Conservation (phyloP, 2,797 vertebrate species). For the Dicrostonyx torquatus region DNA sequence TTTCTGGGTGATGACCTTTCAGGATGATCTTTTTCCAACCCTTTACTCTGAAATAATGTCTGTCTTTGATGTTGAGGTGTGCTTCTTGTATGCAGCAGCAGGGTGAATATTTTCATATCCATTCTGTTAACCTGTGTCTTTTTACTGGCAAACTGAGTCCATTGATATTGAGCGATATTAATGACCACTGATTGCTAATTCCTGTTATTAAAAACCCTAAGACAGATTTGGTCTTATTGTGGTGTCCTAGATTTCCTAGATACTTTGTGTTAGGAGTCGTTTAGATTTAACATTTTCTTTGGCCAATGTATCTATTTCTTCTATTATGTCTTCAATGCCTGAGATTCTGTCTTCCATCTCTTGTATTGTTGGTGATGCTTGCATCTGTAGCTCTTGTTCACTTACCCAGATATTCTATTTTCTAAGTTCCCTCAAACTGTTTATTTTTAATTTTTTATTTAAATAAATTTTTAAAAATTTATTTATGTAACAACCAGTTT, state of each 20-base stretch:
- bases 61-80: background rate
- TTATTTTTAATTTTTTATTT: background rate
- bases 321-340: background rate
- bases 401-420: background rate
- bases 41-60: background rate
- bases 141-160: background rate
- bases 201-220: background rate
- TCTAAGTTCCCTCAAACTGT: background rate
- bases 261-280: background rate
- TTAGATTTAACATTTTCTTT: too few relatives aligned
- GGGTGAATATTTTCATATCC: background rate
- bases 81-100: background rate
- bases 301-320: background rate
- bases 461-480: background rate
- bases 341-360: background rate
- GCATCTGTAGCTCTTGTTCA: too few relatives aligned
- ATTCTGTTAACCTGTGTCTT: background rate
- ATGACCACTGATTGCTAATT: background rate
- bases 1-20: background rate
- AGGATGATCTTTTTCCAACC: background rate
- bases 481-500: too few relatives aligned
- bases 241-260: background rate
- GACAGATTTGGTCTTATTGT: background rate
- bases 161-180: background rate
- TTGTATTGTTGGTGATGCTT: background rate